Evolutionary conservation across 2,888 invertebrate genomes (phyloP).

Genomic region (Trissolcus brochymenae): DNA sequence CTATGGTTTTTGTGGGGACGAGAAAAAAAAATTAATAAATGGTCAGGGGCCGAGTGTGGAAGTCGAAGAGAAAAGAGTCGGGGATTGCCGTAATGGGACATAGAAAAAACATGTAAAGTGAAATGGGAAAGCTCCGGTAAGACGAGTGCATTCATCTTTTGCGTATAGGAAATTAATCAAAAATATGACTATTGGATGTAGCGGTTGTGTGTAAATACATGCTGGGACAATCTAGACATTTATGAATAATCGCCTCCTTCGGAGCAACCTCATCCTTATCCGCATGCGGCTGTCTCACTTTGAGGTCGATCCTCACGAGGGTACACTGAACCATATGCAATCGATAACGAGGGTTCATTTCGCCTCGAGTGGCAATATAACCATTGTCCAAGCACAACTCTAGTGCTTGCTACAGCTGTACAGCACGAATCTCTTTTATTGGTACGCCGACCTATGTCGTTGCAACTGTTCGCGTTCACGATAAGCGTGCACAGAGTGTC

Average conservation of each 20-base stretch:
- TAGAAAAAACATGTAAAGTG: too few relatives aligned
- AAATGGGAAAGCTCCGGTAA: background rate
- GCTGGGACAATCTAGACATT: conserved; percentile 45
- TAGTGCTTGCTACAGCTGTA: conserved; percentile 55
- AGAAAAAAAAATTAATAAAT: too few relatives aligned
- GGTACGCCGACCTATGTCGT: conserved; percentile 49
- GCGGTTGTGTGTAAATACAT: conserved; percentile 47
- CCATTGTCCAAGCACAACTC: conserved; percentile 66
- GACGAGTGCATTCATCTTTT: conserved; percentile 37
- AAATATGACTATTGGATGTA: conserved; percentile 35
- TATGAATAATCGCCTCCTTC: conserved; percentile 56
- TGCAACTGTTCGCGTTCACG: conserved; percentile 42
- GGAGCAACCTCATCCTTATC: conserved; percentile 44
- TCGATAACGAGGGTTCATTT: conserved; percentile 66
- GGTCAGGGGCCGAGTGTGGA: too few relatives aligned
- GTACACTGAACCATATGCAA: conserved; percentile 59
- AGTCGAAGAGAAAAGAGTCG: too few relatives aligned
- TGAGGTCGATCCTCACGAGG: conserved; percentile 52
- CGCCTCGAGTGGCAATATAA: conserved; percentile 69
- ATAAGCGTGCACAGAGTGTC: conserved; percentile 39
- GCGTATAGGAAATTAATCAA: conserved; percentile 51
- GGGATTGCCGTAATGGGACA: too few relatives aligned
- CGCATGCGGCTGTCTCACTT: conserved; percentile 31
- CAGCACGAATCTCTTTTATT: conserved; percentile 57
- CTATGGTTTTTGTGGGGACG: too few relatives aligned